Base-by-base conservation (phyloP, 2,797 vertebrate genomes). In the Lacerta bilineata region DNA sequence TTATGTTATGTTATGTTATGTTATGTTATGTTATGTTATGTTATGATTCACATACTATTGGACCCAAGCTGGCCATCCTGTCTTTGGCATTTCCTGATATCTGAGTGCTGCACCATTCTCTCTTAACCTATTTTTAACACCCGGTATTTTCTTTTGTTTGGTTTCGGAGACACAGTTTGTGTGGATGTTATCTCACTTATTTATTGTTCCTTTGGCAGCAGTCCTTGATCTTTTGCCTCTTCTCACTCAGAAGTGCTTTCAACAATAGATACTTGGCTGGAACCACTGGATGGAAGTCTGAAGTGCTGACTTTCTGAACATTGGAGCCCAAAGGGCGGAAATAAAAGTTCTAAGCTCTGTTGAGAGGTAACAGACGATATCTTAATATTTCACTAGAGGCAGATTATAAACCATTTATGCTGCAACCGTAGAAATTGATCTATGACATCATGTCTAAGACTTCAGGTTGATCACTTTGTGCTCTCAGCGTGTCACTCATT, bases 371-470 rank as follows among this genome's bases (percentile, higher is more conserved):
- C 55, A 93, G 81, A 88, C 43, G 4, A 71, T 77, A 91, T 68
- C 64, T 80, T 87, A 90, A 88, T 91, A 86, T 95, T 95, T 96
- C 94, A 96, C 84, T 89, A 84, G 46, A 94, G 95, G 93, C 89
- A 68, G 7, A 79, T 89, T 91, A 68, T 76, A 69, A n/a, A 88
- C 46, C 59, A 90, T 81, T 91, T 74, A 88, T 50, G 71, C 59
- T 83, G 36, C 74, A 96, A 94, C 89, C 94, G 91, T 90, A 84
- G 96, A 96, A 93, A 95, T 93, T 89, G 90, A 93, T 94, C 91
- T 61, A 94, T 96, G 96, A 97, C 96, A 97, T 97, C 96, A 96
- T 94, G 96, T 97, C 97, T 97, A 95, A 95, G 93, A 93, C 93
- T 95, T 93, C 78, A 88, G 91, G 94, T 93, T 96, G 94, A 94